Evolutionary conservation across 1,140 invertebrate species (phyloP).

Genomic region (Gryllus bimaculatus): DNA sequence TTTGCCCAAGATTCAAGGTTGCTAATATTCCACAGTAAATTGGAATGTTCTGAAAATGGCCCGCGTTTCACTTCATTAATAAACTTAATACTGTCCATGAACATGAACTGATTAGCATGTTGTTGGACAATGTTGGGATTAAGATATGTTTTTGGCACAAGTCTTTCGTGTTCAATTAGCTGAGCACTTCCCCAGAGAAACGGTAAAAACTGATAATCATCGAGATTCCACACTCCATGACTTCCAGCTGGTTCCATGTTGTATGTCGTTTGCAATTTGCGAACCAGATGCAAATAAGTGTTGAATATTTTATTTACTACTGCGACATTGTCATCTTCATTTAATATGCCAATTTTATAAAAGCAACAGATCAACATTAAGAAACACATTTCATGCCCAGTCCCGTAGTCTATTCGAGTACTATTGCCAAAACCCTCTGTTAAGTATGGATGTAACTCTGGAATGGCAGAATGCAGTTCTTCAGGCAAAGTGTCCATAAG

Average conservation of each 20-base stretch:
- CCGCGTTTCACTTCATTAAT: constrained; percentile 92
- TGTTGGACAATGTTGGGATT: constrained; percentile 65
- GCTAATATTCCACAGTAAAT: constrained; percentile 97
- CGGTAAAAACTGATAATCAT: constrained; percentile 98
- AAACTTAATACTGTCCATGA: constrained; percentile 87
- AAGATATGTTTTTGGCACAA: constrained; percentile 79
- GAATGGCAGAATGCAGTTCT: constrained; percentile 56
- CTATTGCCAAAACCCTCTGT: constrained; percentile 90
- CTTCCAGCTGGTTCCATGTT: constrained; percentile 99
- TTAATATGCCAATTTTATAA: constrained; percentile 78
- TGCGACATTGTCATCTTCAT: constrained; percentile 62
- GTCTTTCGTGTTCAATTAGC: constrained; percentile 72
- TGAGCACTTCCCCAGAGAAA: constrained; percentile 99
- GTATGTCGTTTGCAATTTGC: constrained; percentile 82
- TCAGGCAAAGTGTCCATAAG: constrained; percentile 55
- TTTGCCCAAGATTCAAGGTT: constrained; percentile 86
- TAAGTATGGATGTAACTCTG: constrained; percentile 80
- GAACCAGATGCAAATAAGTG: constrained; percentile 76
- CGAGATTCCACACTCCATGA: constrained; percentile 95
- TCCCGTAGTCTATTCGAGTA: constrained; percentile 97
- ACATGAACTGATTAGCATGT: constrained; percentile 80
- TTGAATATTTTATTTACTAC: constrained; percentile 64
- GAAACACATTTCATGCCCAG: constrained; percentile 96
- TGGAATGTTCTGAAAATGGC: constrained; percentile 97
- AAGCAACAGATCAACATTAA: constrained; percentile 91